Base-by-base conservation (phyloP, 1,140 invertebrate genomes). In the Drosophila lowei region DNA sequence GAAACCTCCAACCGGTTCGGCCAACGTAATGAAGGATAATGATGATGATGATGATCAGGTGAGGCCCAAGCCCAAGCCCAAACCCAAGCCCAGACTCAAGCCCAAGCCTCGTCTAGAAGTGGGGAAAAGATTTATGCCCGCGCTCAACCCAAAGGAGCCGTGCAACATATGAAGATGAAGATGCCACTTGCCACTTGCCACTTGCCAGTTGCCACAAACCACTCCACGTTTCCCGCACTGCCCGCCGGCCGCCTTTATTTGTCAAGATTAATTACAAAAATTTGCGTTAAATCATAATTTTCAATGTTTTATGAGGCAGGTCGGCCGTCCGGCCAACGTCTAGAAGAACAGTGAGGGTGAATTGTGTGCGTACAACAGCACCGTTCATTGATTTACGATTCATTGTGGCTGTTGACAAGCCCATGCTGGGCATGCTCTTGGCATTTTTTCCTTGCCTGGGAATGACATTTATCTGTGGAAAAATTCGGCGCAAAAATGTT, bases 241-340 rank as follows among this genome's bases (percentile, higher is more conserved):
- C 65, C 74, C 53, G 50, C 56, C 47, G 50, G 62, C 47, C 71
- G 75, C 78, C 78, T 88, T 86, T 88, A 86, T 86, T 88, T 86
- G 83, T 86, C 83, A 86, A 86, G 83, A 86, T 86, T 86, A 86
- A 86, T 86, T 86, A 86, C 83, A 83, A 88, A 74, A 88, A 88
- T 88, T 86, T 88, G 83, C 83, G 75, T 79, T 88, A 83, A 86
- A 86, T 83, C 83, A 86, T 83, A 79, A 88, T 88, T 86, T 78
- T 86, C 65, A 80, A 67, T 79, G 67, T 85, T 85, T 84, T 84
- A 83, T 78, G 70, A 77, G 71, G 46, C 76, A 56, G 57, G 49
- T 46, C 50, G 62, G 43, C 64, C 63, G 64, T 44, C 66, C 56
- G 18, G 18, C 18, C 18, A 18, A 18, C 18, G 18, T 18, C 18